Evolutionary conservation across 2,888 invertebrate genomes (phyloP).

Genomic region (Drosophila nr. medialis): DNA sequence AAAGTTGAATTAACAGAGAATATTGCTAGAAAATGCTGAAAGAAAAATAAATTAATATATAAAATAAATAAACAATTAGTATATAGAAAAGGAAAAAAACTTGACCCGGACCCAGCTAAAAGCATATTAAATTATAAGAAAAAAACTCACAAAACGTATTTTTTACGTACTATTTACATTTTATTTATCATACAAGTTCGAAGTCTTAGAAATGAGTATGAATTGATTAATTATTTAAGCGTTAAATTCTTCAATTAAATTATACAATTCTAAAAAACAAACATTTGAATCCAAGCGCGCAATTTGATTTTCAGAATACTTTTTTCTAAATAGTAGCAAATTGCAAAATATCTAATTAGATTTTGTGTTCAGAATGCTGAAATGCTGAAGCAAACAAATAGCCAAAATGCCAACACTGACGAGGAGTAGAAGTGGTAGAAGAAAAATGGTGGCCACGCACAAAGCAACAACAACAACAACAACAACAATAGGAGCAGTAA

Average conservation of each 20-base stretch:
- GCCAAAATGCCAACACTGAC: constrained; percentile 17
- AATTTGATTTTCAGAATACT: background rate
- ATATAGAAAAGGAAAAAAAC: background rate
- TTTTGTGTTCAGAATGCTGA: background rate
- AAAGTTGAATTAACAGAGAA: background rate
- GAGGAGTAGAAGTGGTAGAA: constrained; percentile 23
- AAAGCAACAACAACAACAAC: constrained; percentile 33
- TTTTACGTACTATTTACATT: too few species aligned
- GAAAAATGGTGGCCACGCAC: constrained; percentile 68
- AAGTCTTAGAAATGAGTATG: background rate
- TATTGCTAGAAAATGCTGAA: too few species aligned
- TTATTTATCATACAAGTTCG: too few species aligned
- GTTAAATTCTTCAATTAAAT: background rate
- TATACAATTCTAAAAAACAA: background rate
- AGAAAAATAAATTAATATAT: background rate
- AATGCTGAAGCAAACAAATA: constrained; percentile 3
- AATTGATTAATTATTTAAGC: background rate
- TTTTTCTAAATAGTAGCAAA: background rate
- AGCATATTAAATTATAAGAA: background rate
- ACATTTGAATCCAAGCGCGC: background rate
- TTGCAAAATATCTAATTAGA: background rate
- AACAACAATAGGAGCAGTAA: constrained; percentile 28
- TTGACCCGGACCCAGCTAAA: background rate
- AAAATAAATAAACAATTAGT: background rate
- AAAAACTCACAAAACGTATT: background rate